Percentiles rank a stretch among this genome's conserved stretches.
Conservation (phyloP, 2,113 vertebrate genomes). For the Chascanopsetta lugubris region DNA sequence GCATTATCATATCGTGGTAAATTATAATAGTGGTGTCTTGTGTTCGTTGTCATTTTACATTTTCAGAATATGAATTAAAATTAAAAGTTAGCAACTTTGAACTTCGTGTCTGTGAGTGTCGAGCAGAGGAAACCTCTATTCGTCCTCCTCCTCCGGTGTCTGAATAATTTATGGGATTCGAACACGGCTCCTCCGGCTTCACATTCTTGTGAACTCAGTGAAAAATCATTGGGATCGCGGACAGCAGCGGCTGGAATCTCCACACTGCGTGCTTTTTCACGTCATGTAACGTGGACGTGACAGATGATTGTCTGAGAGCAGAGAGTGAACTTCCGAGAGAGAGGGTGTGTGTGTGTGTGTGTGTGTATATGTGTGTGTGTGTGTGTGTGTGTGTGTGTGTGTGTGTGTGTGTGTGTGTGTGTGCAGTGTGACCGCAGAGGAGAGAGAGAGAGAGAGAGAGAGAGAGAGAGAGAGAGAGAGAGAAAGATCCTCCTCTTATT, state of each 20-base stretch:
- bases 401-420: too few relatives aligned
- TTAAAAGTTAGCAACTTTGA: too few relatives aligned
- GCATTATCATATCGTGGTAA: too few relatives aligned
- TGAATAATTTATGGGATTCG: slow-evolving; percentile 47
- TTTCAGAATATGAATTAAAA: too few relatives aligned
- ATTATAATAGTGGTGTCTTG: neutral
- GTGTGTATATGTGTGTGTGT: too few relatives aligned
- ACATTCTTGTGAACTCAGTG: slow-evolving; percentile 51
- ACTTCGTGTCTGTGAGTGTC: too few relatives aligned
- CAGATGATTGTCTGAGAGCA: slow-evolving; percentile 65
- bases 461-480: too few relatives aligned
- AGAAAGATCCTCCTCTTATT: slow-evolving; percentile 49
- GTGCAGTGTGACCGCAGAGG: too few relatives aligned
- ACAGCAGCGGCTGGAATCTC: slow-evolving; percentile 50
- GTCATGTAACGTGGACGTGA: slow-evolving; percentile 58
- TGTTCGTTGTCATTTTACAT: neutral
- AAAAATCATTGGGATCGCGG: slow-evolving; percentile 53
- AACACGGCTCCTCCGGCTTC: slow-evolving; percentile 32
- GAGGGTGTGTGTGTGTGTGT: too few relatives aligned
- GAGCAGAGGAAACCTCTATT: too few relatives aligned
- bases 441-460: too few relatives aligned
- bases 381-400: too few relatives aligned
- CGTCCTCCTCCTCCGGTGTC: slow-evolving; percentile 1
- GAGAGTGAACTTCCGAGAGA: slow-evolving; percentile 51
- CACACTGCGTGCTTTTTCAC: slow-evolving; percentile 21